Evolutionary conservation across 2,113 vertebrate species (phyloP).

Genomic region (Mesitornis unicolor): DNA sequence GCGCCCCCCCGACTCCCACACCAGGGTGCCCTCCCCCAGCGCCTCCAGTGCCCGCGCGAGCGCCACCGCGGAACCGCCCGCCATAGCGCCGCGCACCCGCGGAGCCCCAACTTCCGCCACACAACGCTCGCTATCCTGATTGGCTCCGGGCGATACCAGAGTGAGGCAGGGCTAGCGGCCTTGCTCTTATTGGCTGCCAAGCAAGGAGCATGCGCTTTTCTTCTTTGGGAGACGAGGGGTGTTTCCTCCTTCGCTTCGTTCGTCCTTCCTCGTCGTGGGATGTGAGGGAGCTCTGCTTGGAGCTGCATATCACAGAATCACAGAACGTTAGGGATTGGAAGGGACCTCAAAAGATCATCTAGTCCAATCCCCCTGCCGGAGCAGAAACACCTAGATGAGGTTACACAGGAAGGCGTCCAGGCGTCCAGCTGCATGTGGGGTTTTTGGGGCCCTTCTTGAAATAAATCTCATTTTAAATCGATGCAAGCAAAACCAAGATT

Average conservation of each 20-base stretch:
- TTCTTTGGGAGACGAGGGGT: accelerated
- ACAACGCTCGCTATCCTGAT: accelerated
- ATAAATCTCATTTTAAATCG: accelerated
- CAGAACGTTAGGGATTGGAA: too few species aligned
- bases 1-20: too few species aligned
- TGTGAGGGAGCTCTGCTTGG: too few species aligned
- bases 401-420: too few species aligned
- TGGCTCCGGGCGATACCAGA: background rate
- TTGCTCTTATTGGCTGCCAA: background rate
- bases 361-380: too few species aligned
- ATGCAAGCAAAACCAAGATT: accelerated
- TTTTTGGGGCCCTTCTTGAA: accelerated
- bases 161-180: accelerated
- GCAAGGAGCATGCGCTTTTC: background rate
- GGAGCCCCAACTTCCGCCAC: background rate
- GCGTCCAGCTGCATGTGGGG: too few species aligned
- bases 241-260: too few species aligned
- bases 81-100: background rate
- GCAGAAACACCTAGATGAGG: too few species aligned
- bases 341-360: too few species aligned
- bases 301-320: too few species aligned
- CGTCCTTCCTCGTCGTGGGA: too few species aligned
- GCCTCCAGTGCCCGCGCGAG: background rate
- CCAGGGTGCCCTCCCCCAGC: background rate
- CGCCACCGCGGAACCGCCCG: accelerated